These are phyloP conservation scores for Condylura cristata DNA, from an alignment of 2,113 vertebrate genomes.

Conservation along the genomic window DNA sequence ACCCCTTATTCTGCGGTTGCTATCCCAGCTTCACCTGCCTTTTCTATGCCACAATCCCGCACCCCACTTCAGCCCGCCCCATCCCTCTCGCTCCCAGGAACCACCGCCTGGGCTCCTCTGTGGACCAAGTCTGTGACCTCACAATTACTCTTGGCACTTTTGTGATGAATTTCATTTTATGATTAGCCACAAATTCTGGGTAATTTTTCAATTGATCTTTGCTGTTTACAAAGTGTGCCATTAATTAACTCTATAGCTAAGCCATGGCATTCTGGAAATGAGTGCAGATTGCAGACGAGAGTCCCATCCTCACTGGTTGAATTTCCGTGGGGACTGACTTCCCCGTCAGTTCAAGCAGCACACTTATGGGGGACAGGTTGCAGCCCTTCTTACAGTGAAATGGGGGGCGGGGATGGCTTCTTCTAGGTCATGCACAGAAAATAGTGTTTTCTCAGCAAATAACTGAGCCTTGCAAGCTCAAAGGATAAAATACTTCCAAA, in stretches of 20 bases:
- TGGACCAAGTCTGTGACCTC: not conserved
- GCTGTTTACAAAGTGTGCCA: not conserved
- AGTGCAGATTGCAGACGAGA: not conserved
- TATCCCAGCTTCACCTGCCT: not conserved
- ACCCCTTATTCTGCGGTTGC: not conserved
- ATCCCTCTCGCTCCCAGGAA: not conserved
- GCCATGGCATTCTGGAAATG: not conserved
- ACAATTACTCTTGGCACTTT: slow-evolving; percentile 2
- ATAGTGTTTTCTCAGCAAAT: not conserved
- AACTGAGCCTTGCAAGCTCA: not conserved
- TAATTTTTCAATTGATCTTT: slow-evolving; percentile 42
- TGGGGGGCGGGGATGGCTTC: not conserved
- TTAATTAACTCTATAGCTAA: slow-evolving; percentile 42
- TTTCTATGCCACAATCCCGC: not conserved
- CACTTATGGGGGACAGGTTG: not conserved
- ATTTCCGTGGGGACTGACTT: slow-evolving; percentile 34
- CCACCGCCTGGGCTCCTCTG: not conserved
- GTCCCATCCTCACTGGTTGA: not conserved
- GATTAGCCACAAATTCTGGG: not conserved
- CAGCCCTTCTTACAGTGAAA: not conserved
- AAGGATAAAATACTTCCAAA: not conserved
- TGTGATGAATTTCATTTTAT: slow-evolving; percentile 8
- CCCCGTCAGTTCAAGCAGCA: not conserved
- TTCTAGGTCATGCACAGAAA: not conserved
- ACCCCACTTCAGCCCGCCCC: not conserved